A percentile compares a stretch with the other conserved stretches of the same genome.
These are phyloP conservation scores for Belgica antarctica DNA, from an alignment of 2,888 invertebrate genomes.

Conservation along the genomic window DNA sequence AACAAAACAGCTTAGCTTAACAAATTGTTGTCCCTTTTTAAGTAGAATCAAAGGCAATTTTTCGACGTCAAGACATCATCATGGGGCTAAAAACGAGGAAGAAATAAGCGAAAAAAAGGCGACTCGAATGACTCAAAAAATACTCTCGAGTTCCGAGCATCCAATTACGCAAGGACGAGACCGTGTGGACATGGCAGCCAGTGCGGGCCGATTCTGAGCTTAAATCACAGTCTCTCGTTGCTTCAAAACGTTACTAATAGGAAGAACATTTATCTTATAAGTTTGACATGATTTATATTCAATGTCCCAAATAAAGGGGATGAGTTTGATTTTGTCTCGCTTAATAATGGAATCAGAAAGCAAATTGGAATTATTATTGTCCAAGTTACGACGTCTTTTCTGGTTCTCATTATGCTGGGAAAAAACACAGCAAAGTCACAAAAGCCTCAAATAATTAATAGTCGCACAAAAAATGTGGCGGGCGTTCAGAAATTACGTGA, in stretches of 20 bases:
- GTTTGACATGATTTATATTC: conserved; percentile 44
- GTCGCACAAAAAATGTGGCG: not conserved
- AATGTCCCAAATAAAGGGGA: conserved; percentile 20
- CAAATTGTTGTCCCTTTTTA: conserved; percentile 18
- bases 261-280: conserved; percentile 44
- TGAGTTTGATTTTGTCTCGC: not conserved
- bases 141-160: not conserved
- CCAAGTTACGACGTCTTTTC: not conserved
- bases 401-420: not conserved
- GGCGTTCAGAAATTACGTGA: too few species aligned
- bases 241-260: conserved; percentile 34
- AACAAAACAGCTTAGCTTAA: conserved; percentile 25
- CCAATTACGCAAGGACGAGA: not conserved
- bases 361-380: conserved; percentile 16
- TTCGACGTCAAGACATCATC: conserved; percentile 19
- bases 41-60: conserved; percentile 8
- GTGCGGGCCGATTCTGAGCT: not conserved
- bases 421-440: not conserved
- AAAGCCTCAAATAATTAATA: not conserved
- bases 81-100: not conserved
- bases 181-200: not conserved
- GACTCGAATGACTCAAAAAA: conserved; percentile 3
- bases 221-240: conserved; percentile 26
- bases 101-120: not conserved
- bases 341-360: conserved; percentile 18